Base-by-base conservation (phyloP, 2,797 vertebrate genomes). In the Tragelaphus eurycerus region DNA sequence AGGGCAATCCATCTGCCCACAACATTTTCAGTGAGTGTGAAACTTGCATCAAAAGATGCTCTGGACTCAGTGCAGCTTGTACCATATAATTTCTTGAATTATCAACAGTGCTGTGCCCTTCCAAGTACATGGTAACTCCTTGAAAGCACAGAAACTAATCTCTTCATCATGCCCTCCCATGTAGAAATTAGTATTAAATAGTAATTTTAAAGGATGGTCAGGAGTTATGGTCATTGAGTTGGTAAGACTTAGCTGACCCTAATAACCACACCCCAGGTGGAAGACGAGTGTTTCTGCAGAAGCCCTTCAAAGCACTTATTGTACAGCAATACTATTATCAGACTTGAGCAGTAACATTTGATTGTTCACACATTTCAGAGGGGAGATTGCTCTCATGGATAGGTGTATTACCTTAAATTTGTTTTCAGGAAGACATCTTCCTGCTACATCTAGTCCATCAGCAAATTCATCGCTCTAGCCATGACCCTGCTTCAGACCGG, bases 131-230 rank as follows among this genome's bases (percentile, higher is more conserved):
- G 16, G 13, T 79, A 85, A 94, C 31, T 91, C 27, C 52, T 95
- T 91, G 54, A 91, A 92, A 27, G 12, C 93, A 95, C 13, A 93
- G 25, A 71, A 96, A 94, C 23, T 74, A 85, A 92, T 86, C 38
- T 27, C 3, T 92, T 81, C 46, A 60, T 76, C 78, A 7, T 85
- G 8, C 25, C 14, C 23, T 60, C 10, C 23, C 88, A 59, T 76
- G 15, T 95, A 43, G 38, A 93, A 84, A 71, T 97, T 94, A 89
- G 48, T 93, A 90, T 91, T 96, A 71, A 83, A 31, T 71, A 88
- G 10, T 90, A 64, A 62, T 93, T 74, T 62, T 95, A 43, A 95
- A 31, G 57, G 89, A 86, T 83, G 31, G 4, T 74, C 46, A 87
- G 83, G 31, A 79, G 48, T 89, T 34, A 50, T 88, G 29, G 21